phyloP scores from a whole-genome alignment of 2,113 vertebrate species.

The Ornithorhynchus anatinus region DNA sequence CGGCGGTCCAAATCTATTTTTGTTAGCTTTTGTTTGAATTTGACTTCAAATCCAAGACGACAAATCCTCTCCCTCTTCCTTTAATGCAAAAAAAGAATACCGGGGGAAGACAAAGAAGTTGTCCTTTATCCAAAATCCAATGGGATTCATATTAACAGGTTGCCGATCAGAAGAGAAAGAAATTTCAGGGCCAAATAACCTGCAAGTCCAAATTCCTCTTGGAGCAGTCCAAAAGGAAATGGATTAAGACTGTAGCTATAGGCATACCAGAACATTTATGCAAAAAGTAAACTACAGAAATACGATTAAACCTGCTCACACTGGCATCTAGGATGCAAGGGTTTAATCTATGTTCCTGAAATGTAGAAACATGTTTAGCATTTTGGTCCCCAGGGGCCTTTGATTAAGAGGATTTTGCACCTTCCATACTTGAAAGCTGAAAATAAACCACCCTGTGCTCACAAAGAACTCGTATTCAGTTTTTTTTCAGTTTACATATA shows the following conservation, averaged over 20 bases:
- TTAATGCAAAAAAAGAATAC: conserved; percentile 60
- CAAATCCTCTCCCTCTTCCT: conserved; percentile 45
- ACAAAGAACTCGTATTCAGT: conserved; percentile 20
- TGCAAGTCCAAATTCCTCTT: conserved; percentile 48
- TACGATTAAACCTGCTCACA: conserved; percentile 50
- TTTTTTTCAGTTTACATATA: conserved; percentile 19
- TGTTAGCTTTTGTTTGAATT: conserved; percentile 52
- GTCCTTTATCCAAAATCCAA: conserved; percentile 55
- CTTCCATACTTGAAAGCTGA: conserved; percentile 51
- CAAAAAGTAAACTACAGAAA: conserved; percentile 59
- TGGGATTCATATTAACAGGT: conserved; percentile 63
- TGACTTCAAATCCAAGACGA: conserved; percentile 52
- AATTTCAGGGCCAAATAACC: conserved; percentile 59
- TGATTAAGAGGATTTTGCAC: conserved; percentile 58
- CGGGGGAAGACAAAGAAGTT: conserved; percentile 56
- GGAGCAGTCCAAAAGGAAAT: conserved; percentile 55
- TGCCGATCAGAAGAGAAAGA: conserved; percentile 45
- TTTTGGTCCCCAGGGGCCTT: conserved; percentile 54
- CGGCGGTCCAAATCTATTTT: conserved; percentile 41
- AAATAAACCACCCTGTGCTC: no score
- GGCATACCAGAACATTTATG: conserved; percentile 58
- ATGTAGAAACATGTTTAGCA: conserved; percentile 60
- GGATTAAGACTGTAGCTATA: conserved; percentile 60
- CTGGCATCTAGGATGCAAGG: conserved; percentile 45
- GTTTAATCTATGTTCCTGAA: conserved; percentile 56